Evolutionary conservation across 2,888 invertebrate genomes (phyloP).

Genomic region (Coronaproctus castanopsis): DNA sequence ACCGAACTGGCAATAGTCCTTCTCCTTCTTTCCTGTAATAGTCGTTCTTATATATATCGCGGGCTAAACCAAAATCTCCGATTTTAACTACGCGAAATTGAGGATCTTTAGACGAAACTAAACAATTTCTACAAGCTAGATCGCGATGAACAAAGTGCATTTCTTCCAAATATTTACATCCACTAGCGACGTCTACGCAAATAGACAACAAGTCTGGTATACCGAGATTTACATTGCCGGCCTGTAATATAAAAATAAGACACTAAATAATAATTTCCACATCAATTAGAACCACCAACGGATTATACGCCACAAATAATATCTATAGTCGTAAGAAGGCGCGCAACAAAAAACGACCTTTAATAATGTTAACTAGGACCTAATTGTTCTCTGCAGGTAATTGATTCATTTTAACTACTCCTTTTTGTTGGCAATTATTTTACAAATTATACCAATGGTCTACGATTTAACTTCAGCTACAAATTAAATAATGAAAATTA

Average conservation of each 20-base stretch:
- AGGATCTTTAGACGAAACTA: conserved; percentile 54
- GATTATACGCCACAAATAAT: too few relatives aligned
- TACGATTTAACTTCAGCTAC: too few relatives aligned
- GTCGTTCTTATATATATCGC: conserved; percentile 92
- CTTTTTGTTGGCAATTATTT: too few relatives aligned
- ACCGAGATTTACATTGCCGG: conserved; percentile 30
- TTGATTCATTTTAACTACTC: too few relatives aligned
- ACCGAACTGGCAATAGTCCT: conserved; percentile 71
- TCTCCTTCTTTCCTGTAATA: conserved; percentile 90
- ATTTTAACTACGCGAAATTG: conserved; percentile 71
- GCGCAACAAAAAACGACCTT: too few relatives aligned
- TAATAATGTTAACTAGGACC: too few relatives aligned
- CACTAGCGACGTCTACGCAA: conserved; percentile 87
- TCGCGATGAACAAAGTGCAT: conserved; percentile 95
- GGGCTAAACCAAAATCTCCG: conserved; percentile 88
- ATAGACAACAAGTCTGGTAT: conserved; percentile 71
- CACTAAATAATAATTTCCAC: too few relatives aligned
- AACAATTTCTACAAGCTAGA: conserved; percentile 85
- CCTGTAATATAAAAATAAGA: conserved; percentile 4
- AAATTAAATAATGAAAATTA: too few relatives aligned
- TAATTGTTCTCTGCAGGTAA: too few relatives aligned
- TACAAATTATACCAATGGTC: too few relatives aligned
- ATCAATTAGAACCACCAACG: too few relatives aligned
- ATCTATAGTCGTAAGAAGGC: too few relatives aligned
- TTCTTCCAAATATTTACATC: conserved; percentile 87